Conservation (phyloP, 2,797 vertebrate species). For the Tachyglossus aculeatus region DNA sequence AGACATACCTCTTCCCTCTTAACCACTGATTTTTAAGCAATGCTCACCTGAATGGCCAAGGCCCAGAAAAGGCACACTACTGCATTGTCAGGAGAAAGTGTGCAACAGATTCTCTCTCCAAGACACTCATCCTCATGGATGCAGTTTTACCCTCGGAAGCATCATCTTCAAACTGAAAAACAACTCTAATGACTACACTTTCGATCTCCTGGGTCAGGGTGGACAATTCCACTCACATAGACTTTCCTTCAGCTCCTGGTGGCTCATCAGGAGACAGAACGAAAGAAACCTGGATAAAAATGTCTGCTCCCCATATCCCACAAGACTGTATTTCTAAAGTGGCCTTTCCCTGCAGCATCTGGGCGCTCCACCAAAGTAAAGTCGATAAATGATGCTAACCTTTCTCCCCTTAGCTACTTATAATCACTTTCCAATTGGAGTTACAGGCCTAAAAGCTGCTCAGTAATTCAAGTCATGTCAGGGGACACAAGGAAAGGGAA, state of each 20-base stretch:
- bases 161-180: too few species aligned
- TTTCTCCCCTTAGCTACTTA: slow-evolving; percentile 10
- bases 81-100: too few species aligned
- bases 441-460: slow-evolving; percentile 32
- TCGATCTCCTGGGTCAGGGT: too few species aligned
- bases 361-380: neutral
- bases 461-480: slow-evolving; percentile 1
- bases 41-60: too few species aligned
- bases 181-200: too few species aligned
- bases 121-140: too few species aligned
- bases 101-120: too few species aligned
- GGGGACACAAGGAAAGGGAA: slow-evolving; percentile 10
- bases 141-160: too few species aligned
- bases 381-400: neutral
- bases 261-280: slow-evolving; percentile 23
- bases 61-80: too few species aligned
- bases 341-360: neutral
- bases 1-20: too few species aligned
- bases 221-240: too few species aligned
- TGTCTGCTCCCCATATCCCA: neutral
- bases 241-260: slow-evolving; percentile 35
- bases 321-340: slow-evolving; percentile 6
- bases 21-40: too few species aligned
- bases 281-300: neutral
- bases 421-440: slow-evolving; percentile 42